phyloP scores from a whole-genome alignment of 2,888 invertebrate species.

The Phortica magna region DNA sequence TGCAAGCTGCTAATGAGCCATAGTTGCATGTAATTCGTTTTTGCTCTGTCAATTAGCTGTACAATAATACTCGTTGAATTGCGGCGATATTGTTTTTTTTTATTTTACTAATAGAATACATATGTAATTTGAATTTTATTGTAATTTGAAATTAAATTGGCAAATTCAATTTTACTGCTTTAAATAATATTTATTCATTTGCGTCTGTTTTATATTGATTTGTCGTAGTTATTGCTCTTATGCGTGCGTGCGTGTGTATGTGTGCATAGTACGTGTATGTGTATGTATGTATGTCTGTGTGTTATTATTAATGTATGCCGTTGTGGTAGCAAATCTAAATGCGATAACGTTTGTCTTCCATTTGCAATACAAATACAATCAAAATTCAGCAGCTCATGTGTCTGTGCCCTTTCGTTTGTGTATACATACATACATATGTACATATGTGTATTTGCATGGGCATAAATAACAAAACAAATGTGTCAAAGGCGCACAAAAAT shows the following conservation, averaged over 20 bases:
- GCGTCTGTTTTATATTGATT: constrained; percentile 35
- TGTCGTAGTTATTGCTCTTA: not conserved
- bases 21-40: not conserved
- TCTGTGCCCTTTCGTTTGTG: too few relatives aligned
- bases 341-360: constrained; percentile 59
- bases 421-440: too few relatives aligned
- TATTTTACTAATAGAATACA: not conserved
- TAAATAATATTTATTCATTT: constrained; percentile 34
- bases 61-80: not conserved
- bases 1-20: not conserved
- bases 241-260: not conserved
- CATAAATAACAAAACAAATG: constrained; percentile 30
- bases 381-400: constrained; percentile 16
- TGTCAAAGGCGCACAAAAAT: not conserved
- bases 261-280: not conserved
- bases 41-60: not conserved
- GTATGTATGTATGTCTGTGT: not conserved
- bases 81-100: not conserved
- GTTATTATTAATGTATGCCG: constrained; percentile 32
- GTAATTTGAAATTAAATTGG: constrained; percentile 45
- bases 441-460: not conserved
- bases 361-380: constrained; percentile 48
- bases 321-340: constrained; percentile 42
- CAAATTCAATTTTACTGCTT: constrained; percentile 30
- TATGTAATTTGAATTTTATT: not conserved